phyloP scores from a whole-genome alignment of 2,888 invertebrate genomes.

The Calephelis perditalis region DNA sequence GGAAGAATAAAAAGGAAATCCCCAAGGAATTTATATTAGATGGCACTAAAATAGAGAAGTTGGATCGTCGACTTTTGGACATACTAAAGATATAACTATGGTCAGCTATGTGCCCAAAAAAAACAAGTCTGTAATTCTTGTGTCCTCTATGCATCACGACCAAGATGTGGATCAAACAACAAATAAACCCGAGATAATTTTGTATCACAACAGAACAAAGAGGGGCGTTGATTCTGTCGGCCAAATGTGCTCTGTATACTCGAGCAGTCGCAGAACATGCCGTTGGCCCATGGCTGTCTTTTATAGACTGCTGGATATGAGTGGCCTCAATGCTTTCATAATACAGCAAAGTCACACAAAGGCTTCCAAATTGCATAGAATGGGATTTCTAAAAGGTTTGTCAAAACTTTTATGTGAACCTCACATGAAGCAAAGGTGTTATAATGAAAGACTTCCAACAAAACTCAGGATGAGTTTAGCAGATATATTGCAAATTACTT shows the following conservation, averaged over 20 bases:
- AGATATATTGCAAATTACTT: too few species aligned
- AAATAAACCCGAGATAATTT: slow-evolving; percentile 14
- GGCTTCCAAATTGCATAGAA: slow-evolving; percentile 3
- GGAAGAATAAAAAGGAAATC: slow-evolving; percentile 26
- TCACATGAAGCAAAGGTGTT: too few species aligned
- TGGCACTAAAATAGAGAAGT: slow-evolving; percentile 14
- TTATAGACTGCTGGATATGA: slow-evolving; percentile 20
- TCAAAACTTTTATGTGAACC: slow-evolving; percentile 7
- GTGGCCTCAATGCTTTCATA: slow-evolving; percentile 18
- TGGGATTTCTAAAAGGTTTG: slow-evolving; percentile 2
- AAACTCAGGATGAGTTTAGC: too few species aligned
- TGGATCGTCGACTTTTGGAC: slow-evolving; percentile 26
- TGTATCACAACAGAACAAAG: slow-evolving; percentile 11
- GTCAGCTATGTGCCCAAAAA: slow-evolving; percentile 22
- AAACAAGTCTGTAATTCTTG: slow-evolving; percentile 19
- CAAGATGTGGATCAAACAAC: slow-evolving; percentile 16
- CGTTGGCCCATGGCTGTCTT: slow-evolving; percentile 23
- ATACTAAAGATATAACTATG: slow-evolving; percentile 26
- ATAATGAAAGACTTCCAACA: too few species aligned
- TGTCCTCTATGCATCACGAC: slow-evolving; percentile 21
- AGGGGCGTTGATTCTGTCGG: slow-evolving; percentile 7
- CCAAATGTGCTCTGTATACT: slow-evolving; percentile 23
- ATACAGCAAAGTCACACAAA: slow-evolving; percentile 4
- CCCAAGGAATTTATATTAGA: slow-evolving; percentile 23
- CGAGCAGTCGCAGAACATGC: slow-evolving; percentile 19